Evolutionary conservation across 2,797 vertebrate genomes (phyloP).

Genomic region (Pangasius macronema): DNA sequence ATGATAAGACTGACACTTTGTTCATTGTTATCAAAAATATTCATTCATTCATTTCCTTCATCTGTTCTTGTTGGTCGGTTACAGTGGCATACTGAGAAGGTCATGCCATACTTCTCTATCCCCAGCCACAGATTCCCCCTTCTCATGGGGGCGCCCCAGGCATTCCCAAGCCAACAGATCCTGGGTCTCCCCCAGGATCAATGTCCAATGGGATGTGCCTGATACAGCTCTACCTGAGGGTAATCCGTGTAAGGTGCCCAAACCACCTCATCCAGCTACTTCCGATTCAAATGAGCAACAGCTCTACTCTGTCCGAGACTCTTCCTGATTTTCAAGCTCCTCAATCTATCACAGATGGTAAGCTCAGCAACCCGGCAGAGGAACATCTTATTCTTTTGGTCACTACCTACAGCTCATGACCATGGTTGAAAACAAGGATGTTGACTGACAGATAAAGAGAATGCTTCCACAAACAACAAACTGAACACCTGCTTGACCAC

Average conservation of each 20-base stretch:
- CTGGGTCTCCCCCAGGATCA: neutral
- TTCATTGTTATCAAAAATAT: neutral
- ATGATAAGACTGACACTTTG: neutral
- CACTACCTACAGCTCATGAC: neutral
- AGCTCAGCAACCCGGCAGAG: neutral
- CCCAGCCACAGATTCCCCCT: neutral
- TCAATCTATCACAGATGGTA: neutral
- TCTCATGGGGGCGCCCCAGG: neutral
- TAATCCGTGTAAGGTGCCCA: neutral
- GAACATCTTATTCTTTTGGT: neutral
- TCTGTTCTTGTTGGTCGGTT: neutral
- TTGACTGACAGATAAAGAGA: neutral
- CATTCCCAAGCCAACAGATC: neutral
- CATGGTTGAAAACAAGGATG: neutral
- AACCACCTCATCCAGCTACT: neutral
- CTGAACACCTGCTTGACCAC: constrained; percentile 3
- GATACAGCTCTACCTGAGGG: neutral
- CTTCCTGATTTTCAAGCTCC: neutral
- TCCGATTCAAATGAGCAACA: constrained; percentile 2
- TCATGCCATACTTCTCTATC: neutral
- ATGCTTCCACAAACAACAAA: neutral
- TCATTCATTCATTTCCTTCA: neutral
- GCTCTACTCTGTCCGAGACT: neutral
- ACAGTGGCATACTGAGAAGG: neutral
- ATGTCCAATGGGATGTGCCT: neutral